Evolutionary conservation across 1,140 invertebrate genomes (phyloP).

Genomic region (Drosophila asahinai): DNA sequence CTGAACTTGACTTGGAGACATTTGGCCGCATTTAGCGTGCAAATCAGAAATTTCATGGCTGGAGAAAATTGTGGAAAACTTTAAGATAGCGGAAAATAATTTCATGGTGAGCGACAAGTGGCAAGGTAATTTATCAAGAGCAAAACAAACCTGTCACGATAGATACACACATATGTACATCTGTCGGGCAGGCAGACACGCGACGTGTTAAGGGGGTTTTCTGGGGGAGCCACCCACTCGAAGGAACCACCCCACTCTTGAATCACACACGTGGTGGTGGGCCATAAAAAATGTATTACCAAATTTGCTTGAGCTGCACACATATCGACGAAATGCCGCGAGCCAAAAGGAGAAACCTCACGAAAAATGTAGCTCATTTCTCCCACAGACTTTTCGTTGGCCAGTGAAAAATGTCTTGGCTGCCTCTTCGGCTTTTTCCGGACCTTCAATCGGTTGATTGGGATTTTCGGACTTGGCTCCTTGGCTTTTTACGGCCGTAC

Average conservation of each 20-base stretch:
- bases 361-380: constrained; percentile 49
- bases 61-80: constrained; percentile 16
- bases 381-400: constrained; percentile 3
- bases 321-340: constrained; percentile 36
- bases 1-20: constrained; percentile 42
- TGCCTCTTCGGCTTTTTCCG: constrained; percentile 3
- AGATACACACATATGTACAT: constrained; percentile 15
- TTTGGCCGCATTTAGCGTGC: constrained; percentile 32
- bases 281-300: constrained; percentile 77
- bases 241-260: constrained; percentile 4
- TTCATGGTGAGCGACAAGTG: constrained; percentile 67
- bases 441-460: constrained; percentile 58
- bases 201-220: constrained; percentile 39
- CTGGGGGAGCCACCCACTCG: constrained; percentile 2
- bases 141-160: constrained; percentile 37
- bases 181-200: constrained; percentile 33
- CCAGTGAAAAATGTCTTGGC: constrained; percentile 41
- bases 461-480: constrained; percentile 30
- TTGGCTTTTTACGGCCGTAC: constrained; percentile 54
- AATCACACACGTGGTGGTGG: constrained; percentile 33
- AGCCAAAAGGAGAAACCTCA: constrained; percentile 34
- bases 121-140: constrained; percentile 72
- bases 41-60: constrained; percentile 33
- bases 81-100: constrained; percentile 53
- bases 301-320: constrained; percentile 51